Evolutionary conservation across 2,888 invertebrate genomes (phyloP).

Genomic region (Melanargia galathea): DNA sequence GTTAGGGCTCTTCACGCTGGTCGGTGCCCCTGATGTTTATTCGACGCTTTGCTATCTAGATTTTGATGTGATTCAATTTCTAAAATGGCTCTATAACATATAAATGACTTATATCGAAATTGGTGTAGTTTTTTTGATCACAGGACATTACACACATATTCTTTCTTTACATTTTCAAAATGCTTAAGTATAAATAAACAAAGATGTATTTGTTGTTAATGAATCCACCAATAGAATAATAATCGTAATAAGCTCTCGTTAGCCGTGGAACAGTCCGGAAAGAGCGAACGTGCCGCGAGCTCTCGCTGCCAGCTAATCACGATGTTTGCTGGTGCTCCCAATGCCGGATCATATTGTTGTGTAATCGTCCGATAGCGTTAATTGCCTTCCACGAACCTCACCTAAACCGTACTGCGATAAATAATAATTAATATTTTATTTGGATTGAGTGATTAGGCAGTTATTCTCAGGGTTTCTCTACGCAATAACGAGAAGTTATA

Average conservation of each 20-base stretch:
- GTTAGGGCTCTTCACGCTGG: constrained; percentile 6
- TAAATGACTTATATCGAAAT: neutral
- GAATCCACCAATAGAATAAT: neutral
- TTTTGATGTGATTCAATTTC: constrained; percentile 2
- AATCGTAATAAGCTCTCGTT: neutral
- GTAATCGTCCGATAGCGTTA: neutral
- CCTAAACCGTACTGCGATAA: neutral
- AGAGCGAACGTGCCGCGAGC: neutral
- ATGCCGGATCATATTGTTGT: neutral
- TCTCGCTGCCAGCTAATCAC: neutral
- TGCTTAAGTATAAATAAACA: too few relatives aligned
- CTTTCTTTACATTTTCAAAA: too few relatives aligned
- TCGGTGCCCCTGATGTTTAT: constrained; percentile 6
- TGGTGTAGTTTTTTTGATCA: too few relatives aligned
- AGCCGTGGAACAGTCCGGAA: neutral
- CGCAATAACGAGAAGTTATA: too few relatives aligned
- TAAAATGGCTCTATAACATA: too few relatives aligned
- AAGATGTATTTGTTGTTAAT: neutral
- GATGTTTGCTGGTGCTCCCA: neutral
- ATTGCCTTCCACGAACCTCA: neutral
- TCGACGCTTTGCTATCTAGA: neutral
- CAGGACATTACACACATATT: too few relatives aligned
- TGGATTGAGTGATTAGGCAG: neutral
- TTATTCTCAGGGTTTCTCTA: too few relatives aligned
- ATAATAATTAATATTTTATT: neutral